A percentile compares a stretch with the other conserved stretches of the same genome.
Conservation (phyloP, 2,113 vertebrate genomes). For the Alosa alosa region DNA sequence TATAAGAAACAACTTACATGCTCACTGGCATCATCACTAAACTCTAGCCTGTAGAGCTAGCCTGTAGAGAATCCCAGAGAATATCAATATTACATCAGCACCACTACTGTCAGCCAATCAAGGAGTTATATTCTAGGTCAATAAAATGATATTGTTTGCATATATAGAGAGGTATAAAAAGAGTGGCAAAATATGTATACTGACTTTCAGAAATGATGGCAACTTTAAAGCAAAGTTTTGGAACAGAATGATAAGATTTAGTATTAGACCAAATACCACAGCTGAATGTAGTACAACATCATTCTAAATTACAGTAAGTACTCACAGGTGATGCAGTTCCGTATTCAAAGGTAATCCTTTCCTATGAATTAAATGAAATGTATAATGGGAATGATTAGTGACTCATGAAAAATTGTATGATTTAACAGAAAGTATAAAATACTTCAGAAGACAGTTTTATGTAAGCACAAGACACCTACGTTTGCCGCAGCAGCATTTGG, state of each 20-base stretch:
- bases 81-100: neutral
- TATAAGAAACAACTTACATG: neutral
- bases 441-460: too few relatives aligned
- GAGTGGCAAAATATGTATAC: neutral
- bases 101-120: too few relatives aligned
- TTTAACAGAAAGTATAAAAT: neutral
- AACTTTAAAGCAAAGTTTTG: neutral
- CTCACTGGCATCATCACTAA: neutral
- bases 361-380: neutral
- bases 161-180: too few relatives aligned
- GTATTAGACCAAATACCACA: too few relatives aligned
- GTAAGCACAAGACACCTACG: too few relatives aligned
- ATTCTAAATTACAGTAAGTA: neutral
- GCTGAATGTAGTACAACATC: neutral
- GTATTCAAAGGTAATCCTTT: neutral
- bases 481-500: neutral
- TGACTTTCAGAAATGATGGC: neutral
- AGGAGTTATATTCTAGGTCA: too few relatives aligned
- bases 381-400: neutral
- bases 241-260: neutral
- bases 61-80: too few relatives aligned
- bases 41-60: neutral
- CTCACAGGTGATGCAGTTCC: neutral
- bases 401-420: neutral
- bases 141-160: too few relatives aligned